Evolutionary conservation across 2,113 vertebrate genomes (phyloP), one percentile per base, ranked within the genome.

Genomic region (Azemiops feae): DNA sequence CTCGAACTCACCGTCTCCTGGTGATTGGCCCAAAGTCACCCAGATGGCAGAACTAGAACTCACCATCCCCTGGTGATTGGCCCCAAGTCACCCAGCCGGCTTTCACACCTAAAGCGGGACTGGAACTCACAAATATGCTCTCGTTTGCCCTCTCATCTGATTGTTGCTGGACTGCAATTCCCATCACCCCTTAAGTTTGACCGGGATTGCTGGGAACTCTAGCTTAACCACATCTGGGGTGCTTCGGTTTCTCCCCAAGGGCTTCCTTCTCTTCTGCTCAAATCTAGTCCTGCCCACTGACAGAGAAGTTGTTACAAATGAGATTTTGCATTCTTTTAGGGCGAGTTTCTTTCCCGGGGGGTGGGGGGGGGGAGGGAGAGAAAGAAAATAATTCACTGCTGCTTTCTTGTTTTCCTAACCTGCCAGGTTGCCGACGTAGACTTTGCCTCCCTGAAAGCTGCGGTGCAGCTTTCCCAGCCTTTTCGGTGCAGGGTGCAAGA

Each of bases 381-480:
- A 18, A 23, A 81, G 74, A 43, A 81, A 81, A 43, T 9, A 20
- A 43, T 60, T 39, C n/a, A 10, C 25, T 22, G 5, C 5, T 34
- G 4, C 22, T 30, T 25, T 22, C 20, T 20, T 6, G 3, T 88
- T 23, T 85, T 95, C 93, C 92, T 93, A 91, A 94, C 25, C 1
- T 93, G 87, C 69, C 95, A 99, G 99, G 98, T 99, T 53, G 95
- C 91, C 11, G 98, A 98, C 16, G 96, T 99, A 94, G 97, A 99
- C 30, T 98, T 97, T 53, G 96, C 96, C 0, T 94, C 97, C 3
- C 96, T 99, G 94, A 99, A 98, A 95, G 99, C 98, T 0, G 94
- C 97, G 87, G 99, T 99, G 94, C 97, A 90, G 52, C 96, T 98
- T 69, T 94, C 96, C 2, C 95, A 98, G 43, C 99, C 99, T 0